Base-by-base conservation (phyloP, 2,888 invertebrate species). In the Drosophila emarginata region DNA sequence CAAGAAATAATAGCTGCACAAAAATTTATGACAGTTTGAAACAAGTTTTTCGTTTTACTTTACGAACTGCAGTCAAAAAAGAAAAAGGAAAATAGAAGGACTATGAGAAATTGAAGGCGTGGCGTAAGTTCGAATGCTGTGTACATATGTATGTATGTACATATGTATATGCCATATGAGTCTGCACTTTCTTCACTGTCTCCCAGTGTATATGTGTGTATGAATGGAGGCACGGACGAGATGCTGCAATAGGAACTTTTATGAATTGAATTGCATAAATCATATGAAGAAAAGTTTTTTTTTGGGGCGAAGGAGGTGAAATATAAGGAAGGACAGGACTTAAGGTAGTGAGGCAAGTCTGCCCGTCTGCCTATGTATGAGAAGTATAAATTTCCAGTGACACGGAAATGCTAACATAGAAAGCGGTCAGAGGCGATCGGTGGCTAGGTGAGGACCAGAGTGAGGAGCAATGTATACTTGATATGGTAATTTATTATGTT, bases 401-500 rank as follows among this genome's bases (percentile, higher is more conserved):
- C 75, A 83, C 73, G 87, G 87, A 82, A 82, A 83, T 75, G 84
- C 79, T 78, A 80, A 74, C 71, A 71, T 37, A 26, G 59, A 50
- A 50, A 14, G 23, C 36, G 45, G 18, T 6, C 45, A 21, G 37
- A 12, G 26, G 7, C 3, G n/a, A 12, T 26, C 3, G 12, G 23
- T 21, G 37, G 39, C 26, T 11, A 50, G n/a, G 0, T 28, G 18
- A 14, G 39, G 23, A 14, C 3, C 3, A 2, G 14, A 21, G 21
- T 61, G 21, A 21, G 45, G 18, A 32, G 21, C 15, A 63, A 64
- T 67, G 79, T 84, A 85, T 85, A 89, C 84, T 90, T 89, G 89
- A 89, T 90, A 89, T 89, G 86, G 89, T 89, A 88, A 89, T 89
- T 89, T 90, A 90, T 89, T 88, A 89, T 84, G 79, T 85, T 89